These are phyloP conservation scores for Heliothis peltigera DNA, from an alignment of 2,888 invertebrate genomes.

Conservation along the genomic window DNA sequence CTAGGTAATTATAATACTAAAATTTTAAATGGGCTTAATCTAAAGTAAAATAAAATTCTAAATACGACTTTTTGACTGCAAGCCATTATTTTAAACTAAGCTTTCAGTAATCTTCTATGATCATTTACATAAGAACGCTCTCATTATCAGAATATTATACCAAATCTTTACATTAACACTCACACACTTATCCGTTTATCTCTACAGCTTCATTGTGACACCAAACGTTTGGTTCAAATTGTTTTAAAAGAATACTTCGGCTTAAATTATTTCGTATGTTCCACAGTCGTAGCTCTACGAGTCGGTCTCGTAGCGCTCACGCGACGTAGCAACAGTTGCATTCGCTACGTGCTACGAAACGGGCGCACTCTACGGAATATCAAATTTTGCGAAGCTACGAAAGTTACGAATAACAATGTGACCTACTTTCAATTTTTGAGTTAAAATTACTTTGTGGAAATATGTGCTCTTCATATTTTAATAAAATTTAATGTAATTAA, in stretches of 20 bases:
- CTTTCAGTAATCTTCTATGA: background rate
- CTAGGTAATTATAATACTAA: conserved; percentile 2
- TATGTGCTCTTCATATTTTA: conserved; percentile 31
- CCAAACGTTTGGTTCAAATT: conserved; percentile 37
- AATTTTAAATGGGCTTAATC: conserved; percentile 13
- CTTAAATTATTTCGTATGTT: conserved; percentile 46
- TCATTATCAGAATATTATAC: conserved; percentile 16
- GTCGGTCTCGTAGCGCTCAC: conserved; percentile 58
- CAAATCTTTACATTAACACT: conserved; percentile 21
- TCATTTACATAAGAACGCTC: conserved; percentile 16
- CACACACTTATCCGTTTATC: conserved; percentile 25
- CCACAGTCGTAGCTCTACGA: conserved; percentile 56
- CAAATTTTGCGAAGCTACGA: conserved; percentile 41
- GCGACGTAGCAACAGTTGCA: conserved; percentile 86
- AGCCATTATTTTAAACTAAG: background rate
- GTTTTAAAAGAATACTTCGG: conserved; percentile 37
- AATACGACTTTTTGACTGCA: background rate
- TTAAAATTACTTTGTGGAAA: conserved; percentile 44
- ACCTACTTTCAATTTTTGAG: conserved; percentile 50
- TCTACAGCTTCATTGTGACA: conserved; percentile 33
- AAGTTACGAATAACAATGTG: conserved; percentile 59
- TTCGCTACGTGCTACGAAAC: conserved; percentile 76
- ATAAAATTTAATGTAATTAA: conserved; percentile 40
- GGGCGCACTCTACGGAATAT: conserved; percentile 71
- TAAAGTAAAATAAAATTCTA: background rate